A percentile compares a stretch with the other conserved stretches of the same genome.
Evolutionary conservation across 2,113 vertebrate genomes (phyloP).

Genomic region (Callospermophilus lateralis): DNA sequence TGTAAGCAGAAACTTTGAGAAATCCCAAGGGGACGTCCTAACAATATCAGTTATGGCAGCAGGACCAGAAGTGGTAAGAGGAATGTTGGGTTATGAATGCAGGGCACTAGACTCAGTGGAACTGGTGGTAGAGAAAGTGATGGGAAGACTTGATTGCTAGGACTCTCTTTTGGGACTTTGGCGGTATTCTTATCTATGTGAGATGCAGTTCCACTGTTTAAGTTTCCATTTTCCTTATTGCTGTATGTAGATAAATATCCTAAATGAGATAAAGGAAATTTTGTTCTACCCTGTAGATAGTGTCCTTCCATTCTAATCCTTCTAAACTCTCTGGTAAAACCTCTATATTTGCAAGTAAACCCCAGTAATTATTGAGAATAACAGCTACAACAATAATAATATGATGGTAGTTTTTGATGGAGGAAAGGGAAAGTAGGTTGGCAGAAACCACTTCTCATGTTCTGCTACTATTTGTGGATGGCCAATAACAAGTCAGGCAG

Average conservation of each 20-base stretch:
- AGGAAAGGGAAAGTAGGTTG: not conserved
- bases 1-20: not conserved
- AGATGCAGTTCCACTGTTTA: not conserved
- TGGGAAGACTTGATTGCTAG: not conserved
- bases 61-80: not conserved
- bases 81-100: not conserved
- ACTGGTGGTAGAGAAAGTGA: not conserved
- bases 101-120: not conserved
- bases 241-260: not conserved
- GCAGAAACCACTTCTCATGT: not conserved
- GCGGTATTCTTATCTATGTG: not conserved
- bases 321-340: not conserved
- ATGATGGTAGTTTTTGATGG: not conserved
- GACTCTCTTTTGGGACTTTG: not conserved
- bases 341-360: not conserved
- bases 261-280: not conserved
- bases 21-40: not conserved
- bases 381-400: not conserved
- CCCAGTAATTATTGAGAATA: not conserved
- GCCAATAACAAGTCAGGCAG: not conserved
- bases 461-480: not conserved
- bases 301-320: not conserved
- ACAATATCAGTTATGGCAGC: not conserved
- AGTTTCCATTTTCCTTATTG: not conserved
- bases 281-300: not conserved